phyloP scores from a whole-genome alignment of 2,113 vertebrate species.

The Phaethornis superciliosus region DNA sequence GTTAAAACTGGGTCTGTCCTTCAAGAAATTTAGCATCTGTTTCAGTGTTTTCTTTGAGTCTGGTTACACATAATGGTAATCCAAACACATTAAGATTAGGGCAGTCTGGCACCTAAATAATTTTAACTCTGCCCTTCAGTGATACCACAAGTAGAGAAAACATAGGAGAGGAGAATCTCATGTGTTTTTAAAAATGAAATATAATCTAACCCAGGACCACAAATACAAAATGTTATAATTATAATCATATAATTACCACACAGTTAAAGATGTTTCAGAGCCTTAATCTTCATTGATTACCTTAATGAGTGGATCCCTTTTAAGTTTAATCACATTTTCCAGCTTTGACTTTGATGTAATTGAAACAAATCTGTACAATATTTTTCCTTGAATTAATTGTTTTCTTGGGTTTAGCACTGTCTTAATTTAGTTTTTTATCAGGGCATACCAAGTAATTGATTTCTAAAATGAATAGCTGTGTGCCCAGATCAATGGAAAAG shows the following conservation, averaged over 20 bases:
- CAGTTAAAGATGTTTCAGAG: background rate
- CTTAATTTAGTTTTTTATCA: constrained; percentile 6
- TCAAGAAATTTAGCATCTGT: constrained; percentile 7
- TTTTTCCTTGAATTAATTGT: constrained; percentile 23
- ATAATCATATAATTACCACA: background rate
- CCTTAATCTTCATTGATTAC: background rate
- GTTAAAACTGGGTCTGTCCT: background rate
- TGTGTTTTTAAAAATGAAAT: constrained; percentile 14
- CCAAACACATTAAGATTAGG: constrained; percentile 30
- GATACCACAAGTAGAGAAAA: constrained; percentile 10
- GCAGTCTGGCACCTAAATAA: constrained; percentile 22
- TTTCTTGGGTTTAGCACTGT: background rate
- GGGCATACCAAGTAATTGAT: background rate
- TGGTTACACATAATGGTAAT: constrained; percentile 24
- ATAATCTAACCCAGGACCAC: constrained; percentile 2
- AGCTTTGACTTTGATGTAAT: constrained; percentile 7
- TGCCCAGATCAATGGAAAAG: background rate
- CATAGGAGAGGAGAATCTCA: background rate
- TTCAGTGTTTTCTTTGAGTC: constrained; percentile 48
- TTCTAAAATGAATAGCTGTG: background rate
- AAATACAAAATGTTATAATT: constrained; percentile 1
- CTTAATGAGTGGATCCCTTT: background rate
- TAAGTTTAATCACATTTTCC: constrained; percentile 1
- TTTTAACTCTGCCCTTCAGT: constrained; percentile 26
- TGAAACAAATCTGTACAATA: constrained; percentile 13